Percentiles rank a stretch among this genome's conserved stretches.
These are phyloP conservation scores for Acronicta alni DNA, from an alignment of 2,888 invertebrate genomes.

Conservation along the genomic window DNA sequence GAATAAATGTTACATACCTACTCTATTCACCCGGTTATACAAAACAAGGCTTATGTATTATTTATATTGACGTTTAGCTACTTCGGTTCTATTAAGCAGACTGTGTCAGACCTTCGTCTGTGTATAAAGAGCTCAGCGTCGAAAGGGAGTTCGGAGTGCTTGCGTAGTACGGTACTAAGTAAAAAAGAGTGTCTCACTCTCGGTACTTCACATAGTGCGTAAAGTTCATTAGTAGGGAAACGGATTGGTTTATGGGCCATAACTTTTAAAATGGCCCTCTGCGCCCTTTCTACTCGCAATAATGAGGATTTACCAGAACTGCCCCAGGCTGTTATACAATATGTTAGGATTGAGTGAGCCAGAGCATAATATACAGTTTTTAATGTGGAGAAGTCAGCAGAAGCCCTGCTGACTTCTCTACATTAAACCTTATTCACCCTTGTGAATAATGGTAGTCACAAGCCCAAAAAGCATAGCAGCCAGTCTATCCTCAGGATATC, in stretches of 20 bases:
- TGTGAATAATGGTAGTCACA: no score
- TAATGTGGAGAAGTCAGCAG: slow-evolving; percentile 3
- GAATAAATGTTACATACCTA: no score
- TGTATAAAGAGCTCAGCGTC: neutral
- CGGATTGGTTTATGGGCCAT: slow-evolving; percentile 4
- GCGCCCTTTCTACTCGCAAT: neutral
- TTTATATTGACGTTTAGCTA: no score
- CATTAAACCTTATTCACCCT: no score
- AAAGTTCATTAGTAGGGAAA: slow-evolving; percentile 3
- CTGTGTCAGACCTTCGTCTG: neutral
- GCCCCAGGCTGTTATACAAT: slow-evolving; percentile 6
- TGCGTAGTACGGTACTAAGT: neutral
- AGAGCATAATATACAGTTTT: slow-evolving; percentile 6
- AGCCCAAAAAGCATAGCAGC: no score
- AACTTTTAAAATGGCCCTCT: slow-evolving; percentile 1
- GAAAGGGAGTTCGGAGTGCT: neutral
- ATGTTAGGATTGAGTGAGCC: slow-evolving; percentile 4
- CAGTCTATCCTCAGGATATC: no score
- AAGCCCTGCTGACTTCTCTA: no score
- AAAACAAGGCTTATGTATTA: no score
- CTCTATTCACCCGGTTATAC: no score
- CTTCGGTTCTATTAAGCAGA: neutral
- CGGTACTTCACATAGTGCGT: neutral
- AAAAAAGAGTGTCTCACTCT: slow-evolving; percentile 2
- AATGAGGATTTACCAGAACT: slow-evolving; percentile 1